These are phyloP conservation scores for Cancer borealis DNA, from an alignment of 2,888 invertebrate species.

Conservation along the genomic window DNA sequence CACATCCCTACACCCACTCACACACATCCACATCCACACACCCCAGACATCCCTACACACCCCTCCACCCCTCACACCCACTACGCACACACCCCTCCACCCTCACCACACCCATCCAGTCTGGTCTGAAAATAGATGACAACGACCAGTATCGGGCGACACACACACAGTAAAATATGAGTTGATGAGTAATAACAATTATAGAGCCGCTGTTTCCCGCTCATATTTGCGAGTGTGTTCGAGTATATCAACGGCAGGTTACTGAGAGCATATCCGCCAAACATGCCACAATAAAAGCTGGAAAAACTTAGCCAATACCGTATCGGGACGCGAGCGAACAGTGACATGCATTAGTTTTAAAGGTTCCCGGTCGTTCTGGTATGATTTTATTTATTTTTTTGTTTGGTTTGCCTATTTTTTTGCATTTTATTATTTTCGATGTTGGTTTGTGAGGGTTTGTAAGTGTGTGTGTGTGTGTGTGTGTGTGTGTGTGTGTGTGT, in stretches of 20 bases:
- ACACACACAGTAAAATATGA: neutral
- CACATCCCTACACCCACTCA: neutral
- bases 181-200: slow-evolving; percentile 54
- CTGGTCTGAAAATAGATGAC: slow-evolving; percentile 15
- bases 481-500: slow-evolving; percentile 32
- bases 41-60: neutral
- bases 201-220: slow-evolving; percentile 39
- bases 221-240: slow-evolving; percentile 2
- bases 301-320: slow-evolving; percentile 35
- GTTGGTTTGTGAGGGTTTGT: neutral
- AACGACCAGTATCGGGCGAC: slow-evolving; percentile 11
- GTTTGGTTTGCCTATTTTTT: neutral
- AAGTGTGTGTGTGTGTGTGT: neutral
- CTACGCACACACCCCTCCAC: neutral
- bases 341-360: slow-evolving; percentile 25
- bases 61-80: neutral
- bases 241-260: slow-evolving; percentile 18
- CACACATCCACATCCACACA: neutral
- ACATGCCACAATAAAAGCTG: slow-evolving; percentile 12
- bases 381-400: neutral
- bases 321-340: neutral
- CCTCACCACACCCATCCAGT: neutral
- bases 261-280: slow-evolving; percentile 16
- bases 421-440: neutral
- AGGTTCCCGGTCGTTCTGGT: neutral